Evolutionary conservation across 2,888 invertebrate species (phyloP), one percentile per base, ranked within the genome.

Genomic region (Ectemnius lituratus): DNA sequence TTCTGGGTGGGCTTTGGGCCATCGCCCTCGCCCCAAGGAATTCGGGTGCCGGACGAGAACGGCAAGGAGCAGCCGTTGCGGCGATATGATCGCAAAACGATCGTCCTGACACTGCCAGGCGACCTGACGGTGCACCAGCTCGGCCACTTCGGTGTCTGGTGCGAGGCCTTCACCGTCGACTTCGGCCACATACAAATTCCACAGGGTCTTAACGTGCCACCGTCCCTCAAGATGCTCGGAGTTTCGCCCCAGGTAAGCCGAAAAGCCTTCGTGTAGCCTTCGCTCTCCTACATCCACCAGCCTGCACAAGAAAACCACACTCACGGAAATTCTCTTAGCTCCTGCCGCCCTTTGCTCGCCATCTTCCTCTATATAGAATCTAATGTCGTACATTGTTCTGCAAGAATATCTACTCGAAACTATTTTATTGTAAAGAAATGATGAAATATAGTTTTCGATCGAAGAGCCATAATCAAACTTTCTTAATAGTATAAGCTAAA

Each of bases 141-240:
- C 88, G 97, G 97, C 1, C 97, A 97, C 92, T 96, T 98, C 91
- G 97, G 96, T 27, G 95, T 98, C 76, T 98, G 97, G 97, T 98
- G 98, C 90, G 97, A 97, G 90, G 96, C 96, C 5, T 98, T 97
- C 92, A 95, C 97, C 59, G 97, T 97, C 61, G 96, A 98, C 92
- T 98, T 98, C 90, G 98, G 97, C 0, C 97, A 98, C 92, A 94
- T 97, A 62, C 90, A 93, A 80, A 93, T 98, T 78, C 96, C 97
- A 0, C 93, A 93, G 78, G 92, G 92, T 68, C 92, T 95, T 77
- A 96, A 96, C 92, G 95, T 98, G 61, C 98, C 98, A 57, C 98
- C 98, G 65, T 97, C 97, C 58, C 94, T 97, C 75, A 96, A 96
- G 92, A 97, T 97, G 97, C 94, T 98, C 61, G 98, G 97, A 78